Evolutionary conservation across 2,888 invertebrate genomes (phyloP), one percentile per base, ranked within the genome.

Genomic region (Lacanobia wlatinum): DNA sequence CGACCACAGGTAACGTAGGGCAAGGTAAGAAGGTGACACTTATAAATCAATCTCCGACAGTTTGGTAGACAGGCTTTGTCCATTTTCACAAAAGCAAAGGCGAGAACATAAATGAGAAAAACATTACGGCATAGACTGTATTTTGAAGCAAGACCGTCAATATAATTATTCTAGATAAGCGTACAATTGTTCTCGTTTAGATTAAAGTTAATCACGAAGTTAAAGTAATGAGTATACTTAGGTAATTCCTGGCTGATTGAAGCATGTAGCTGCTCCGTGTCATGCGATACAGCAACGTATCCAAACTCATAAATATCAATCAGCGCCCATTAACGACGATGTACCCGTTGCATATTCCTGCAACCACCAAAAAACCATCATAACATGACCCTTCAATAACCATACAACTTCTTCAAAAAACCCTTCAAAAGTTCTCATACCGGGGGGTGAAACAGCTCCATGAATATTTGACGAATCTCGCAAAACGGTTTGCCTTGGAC

Each of bases 241-340:
- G 80, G 69, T 73, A 55, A 78, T 84, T 83, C 80, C 53, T 85
- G 87, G 82, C 73, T 88, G 88, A 90, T 89, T 90, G 88, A 90
- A 88, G 90, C 88, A 89, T 90, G 89, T 89, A 83, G 70, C 86
- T 84, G 84, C 87, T 72, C 56, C 78, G 72, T 88, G 90, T 89
- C 88, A 93, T 91, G 85, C 88, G 90, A 92, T 92, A 91, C 77
- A 88, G 84, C 81, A 82, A 88, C 89, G 87, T 90, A 92, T 92
- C 87, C 87, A 89, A 92, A 92, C 89, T 89, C 92, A 93, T 94
- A 93, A 93, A 94, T 94, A 93, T 93, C 92, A 94, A 94, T 94
- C 92, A 92, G 23, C 56, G 23, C 59, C 77, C 82, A 87, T 87
- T 87, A 87, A 72, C 80, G 52, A 73, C 76, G 66, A 85, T 80